Conservation (phyloP, 1,140 invertebrate species). For the Gyrodactylus bullatarudis region DNA sequence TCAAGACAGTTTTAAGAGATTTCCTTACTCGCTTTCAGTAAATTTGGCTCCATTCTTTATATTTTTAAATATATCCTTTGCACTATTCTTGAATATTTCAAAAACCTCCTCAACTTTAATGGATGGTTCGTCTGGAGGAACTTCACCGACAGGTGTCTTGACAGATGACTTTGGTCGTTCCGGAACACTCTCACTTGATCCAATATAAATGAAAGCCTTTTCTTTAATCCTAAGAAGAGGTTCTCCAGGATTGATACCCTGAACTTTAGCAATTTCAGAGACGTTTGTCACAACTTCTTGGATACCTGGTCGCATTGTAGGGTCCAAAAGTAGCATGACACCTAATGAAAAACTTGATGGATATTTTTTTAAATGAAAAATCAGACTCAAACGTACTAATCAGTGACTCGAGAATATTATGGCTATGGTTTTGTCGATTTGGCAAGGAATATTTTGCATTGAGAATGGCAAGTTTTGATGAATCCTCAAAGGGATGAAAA, state of each 20-base stretch:
- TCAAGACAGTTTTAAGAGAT: neutral
- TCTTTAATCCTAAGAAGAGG: neutral
- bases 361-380: neutral
- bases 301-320: neutral
- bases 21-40: neutral
- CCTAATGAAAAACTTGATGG: neutral
- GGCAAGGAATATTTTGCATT: constrained; percentile 72
- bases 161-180: too few relatives aligned
- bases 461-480: constrained; percentile 60
- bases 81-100: neutral
- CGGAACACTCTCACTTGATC: neutral
- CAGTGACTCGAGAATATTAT: constrained; percentile 24
- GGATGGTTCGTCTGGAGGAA: too few relatives aligned
- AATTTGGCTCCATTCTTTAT: neutral
- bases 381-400: neutral
- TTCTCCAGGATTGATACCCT: neutral
- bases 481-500: constrained; percentile 82
- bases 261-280: neutral
- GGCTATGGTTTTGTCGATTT: constrained; percentile 29
- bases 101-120: neutral
- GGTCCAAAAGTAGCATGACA: constrained; percentile 1
- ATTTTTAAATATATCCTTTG: neutral
- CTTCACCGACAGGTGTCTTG: neutral
- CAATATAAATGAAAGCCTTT: neutral
- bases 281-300: neutral